A percentile compares a stretch with the other conserved stretches of the same genome.
Evolutionary conservation across 2,113 vertebrate species (phyloP).

Genomic region (Cyanoramphus novaezelandiae): DNA sequence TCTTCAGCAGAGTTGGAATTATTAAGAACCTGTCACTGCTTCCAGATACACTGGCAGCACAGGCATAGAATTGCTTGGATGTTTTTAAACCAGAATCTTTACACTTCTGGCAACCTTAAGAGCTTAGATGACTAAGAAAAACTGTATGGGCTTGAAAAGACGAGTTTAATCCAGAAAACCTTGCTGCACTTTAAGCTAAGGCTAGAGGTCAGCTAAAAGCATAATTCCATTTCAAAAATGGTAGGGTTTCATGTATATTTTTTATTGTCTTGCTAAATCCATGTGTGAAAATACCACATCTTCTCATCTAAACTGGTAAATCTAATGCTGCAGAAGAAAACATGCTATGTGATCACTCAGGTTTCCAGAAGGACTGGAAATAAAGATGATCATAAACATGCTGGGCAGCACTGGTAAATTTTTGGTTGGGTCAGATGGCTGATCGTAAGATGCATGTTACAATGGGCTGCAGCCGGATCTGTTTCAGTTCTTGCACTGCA

Average conservation of each 20-base stretch:
- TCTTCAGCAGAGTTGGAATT: neutral
- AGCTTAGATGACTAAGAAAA: neutral
- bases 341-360: neutral
- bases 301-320: neutral
- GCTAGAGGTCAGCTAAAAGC: neutral
- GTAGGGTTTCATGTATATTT: neutral
- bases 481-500: neutral
- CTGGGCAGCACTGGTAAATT: neutral
- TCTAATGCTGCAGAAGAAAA: neutral
- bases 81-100: neutral
- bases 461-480: neutral
- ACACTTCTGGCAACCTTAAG: neutral
- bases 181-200: neutral
- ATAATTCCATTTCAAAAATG: neutral
- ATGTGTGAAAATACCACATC: neutral
- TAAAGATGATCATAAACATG: neutral
- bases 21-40: neutral
- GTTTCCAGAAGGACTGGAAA: neutral
- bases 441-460: neutral
- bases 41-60: neutral
- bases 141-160: neutral
- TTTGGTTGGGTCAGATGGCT: neutral
- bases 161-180: neutral
- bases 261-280: neutral
- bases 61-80: neutral